A percentile compares a stretch with the other conserved stretches of the same genome.
Conservation (phyloP, 2,113 vertebrate genomes). For the Brienomyrus longianalis region DNA sequence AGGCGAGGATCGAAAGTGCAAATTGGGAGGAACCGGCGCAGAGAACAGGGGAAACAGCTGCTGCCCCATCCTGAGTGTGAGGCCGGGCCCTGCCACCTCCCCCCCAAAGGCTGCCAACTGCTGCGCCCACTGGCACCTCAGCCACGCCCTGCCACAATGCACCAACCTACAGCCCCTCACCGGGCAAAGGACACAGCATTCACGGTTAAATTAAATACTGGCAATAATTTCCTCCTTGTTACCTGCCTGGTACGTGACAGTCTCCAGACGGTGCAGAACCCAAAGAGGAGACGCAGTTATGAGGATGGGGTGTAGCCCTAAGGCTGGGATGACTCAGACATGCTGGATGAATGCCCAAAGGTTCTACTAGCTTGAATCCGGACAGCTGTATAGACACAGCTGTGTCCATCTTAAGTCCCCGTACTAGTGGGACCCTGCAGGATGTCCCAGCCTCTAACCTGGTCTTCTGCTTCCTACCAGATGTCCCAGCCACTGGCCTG, state of each 20-base stretch:
- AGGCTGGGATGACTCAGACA: not conserved
- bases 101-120: not conserved
- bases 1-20: not conserved
- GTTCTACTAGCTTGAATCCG: not conserved
- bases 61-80: not conserved
- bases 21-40: not conserved
- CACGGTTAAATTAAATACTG: not conserved
- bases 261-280: not conserved
- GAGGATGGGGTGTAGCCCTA: not conserved
- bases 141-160: not conserved
- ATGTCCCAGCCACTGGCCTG: not conserved
- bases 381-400: not conserved
- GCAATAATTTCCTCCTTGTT: not conserved
- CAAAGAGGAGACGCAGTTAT: not conserved
- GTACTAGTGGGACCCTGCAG: not conserved
- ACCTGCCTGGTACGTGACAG: not conserved
- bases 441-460: not conserved
- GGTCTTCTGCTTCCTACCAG: not conserved
- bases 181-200: not conserved
- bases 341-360: not conserved
- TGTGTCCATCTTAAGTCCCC: not conserved
- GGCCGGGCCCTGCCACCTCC: not conserved
- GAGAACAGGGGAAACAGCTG: not conserved
- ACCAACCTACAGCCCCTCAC: not conserved
- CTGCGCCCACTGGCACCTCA: not conserved